Conservation (phyloP, 1,140 invertebrate genomes). For the Chironomus striatipennis region DNA sequence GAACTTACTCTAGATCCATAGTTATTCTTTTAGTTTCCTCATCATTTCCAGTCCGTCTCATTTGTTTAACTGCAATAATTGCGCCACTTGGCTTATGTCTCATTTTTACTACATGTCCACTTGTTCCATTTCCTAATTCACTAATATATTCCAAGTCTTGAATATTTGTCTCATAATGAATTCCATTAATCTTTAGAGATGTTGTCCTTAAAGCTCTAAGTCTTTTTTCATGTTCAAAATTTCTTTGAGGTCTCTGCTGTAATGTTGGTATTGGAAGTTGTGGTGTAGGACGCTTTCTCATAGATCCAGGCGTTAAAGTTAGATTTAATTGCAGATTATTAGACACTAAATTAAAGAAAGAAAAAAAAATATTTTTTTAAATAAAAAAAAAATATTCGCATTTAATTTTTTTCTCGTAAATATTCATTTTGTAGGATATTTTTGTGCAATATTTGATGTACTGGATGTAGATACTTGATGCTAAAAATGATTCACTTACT, state of each 20-base stretch:
- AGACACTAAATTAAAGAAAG: background rate
- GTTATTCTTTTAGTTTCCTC: constrained; percentile 97
- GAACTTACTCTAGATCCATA: constrained; percentile 79
- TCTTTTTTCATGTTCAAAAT: background rate
- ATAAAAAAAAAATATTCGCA: background rate
- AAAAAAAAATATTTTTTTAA: background rate
- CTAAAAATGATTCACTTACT: too few relatives aligned
- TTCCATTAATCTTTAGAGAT: constrained; percentile 70
- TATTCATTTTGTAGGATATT: too few relatives aligned
- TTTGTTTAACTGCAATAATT: constrained; percentile 97
- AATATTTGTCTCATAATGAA: constrained; percentile 73
- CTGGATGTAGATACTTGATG: too few relatives aligned
- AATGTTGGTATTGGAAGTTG: constrained; percentile 15
- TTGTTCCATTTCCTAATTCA: constrained; percentile 91
- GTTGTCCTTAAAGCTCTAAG: constrained; percentile 49
- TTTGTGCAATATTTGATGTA: too few relatives aligned
- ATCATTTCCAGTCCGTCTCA: constrained; percentile 89
- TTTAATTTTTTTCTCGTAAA: background rate
- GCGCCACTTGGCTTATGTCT: constrained; percentile 73
- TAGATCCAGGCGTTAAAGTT: background rate
- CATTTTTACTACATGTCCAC: constrained; percentile 97
- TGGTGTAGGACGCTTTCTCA: constrained; percentile 1
- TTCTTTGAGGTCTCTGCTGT: background rate
- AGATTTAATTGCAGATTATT: background rate
- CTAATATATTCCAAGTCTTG: constrained; percentile 80